Percentiles rank a stretch among this genome's conserved stretches.
Conservation (phyloP, 2,888 invertebrate species). For the Oxystoma pomonae region DNA sequence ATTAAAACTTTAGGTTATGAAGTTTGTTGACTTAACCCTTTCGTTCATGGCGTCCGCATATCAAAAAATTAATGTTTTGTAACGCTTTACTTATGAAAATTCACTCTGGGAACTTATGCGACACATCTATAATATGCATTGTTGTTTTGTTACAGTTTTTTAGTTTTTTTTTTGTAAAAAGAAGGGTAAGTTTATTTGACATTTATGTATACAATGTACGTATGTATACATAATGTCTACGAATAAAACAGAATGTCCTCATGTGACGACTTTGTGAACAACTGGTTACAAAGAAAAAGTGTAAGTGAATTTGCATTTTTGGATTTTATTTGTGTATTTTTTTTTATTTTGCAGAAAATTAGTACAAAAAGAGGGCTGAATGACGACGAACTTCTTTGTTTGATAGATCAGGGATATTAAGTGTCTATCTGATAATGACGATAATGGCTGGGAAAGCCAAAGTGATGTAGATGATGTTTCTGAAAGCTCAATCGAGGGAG, state of each 20-base stretch:
- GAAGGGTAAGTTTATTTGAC: not conserved
- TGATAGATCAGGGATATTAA: not conserved
- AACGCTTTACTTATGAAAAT: too few relatives aligned
- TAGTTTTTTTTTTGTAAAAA: not conserved
- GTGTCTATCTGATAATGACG: not conserved
- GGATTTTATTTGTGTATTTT: too few relatives aligned
- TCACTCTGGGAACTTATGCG: too few relatives aligned
- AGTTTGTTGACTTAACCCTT: too few relatives aligned
- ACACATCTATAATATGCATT: too few relatives aligned
- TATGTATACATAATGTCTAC: not conserved
- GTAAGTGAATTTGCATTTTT: too few relatives aligned
- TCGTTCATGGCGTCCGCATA: too few relatives aligned
- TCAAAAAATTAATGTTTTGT: too few relatives aligned
- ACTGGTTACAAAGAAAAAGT: too few relatives aligned
- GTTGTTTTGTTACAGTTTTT: not conserved
- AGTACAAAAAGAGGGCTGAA: not conserved
- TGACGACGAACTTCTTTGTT: not conserved
- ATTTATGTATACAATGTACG: not conserved
- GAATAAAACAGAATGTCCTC: not conserved
- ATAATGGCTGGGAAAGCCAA: not conserved
- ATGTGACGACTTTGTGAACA: not conserved
- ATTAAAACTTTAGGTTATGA: too few relatives aligned
- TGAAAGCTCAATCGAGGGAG: not conserved
- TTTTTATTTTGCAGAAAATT: not conserved
- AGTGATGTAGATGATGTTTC: not conserved